Conservation (phyloP, 2,113 vertebrate genomes). For the Heterotilapia buettikoferi region DNA sequence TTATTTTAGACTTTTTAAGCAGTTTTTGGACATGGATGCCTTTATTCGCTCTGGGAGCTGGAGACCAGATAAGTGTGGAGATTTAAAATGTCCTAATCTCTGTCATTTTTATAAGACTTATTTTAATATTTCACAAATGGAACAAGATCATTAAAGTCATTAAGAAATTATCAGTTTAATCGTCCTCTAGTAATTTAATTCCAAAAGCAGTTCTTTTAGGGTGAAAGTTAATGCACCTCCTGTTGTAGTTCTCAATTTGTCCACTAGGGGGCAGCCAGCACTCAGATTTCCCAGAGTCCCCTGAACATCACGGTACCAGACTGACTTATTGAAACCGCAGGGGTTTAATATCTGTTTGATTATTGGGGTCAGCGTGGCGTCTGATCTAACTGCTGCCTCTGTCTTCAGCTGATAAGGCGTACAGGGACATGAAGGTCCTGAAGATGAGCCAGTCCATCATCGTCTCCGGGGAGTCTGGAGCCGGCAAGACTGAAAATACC, state of each 20-base stretch:
- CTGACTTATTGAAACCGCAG: not conserved
- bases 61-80: not conserved
- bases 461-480: constrained; percentile 95
- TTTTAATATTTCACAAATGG: not conserved
- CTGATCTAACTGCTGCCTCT: not conserved
- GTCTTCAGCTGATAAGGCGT: constrained; percentile 90
- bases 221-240: not conserved
- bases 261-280: not conserved
- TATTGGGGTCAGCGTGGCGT: not conserved
- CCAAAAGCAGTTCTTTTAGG: not conserved
- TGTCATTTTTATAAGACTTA: not conserved
- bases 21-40: not conserved
- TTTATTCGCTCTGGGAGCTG: not conserved
- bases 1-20: not conserved
- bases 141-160: not conserved
- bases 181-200: not conserved
- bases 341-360: not conserved
- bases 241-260: not conserved
- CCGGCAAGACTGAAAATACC: constrained; percentile 97
- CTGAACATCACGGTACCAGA: not conserved
- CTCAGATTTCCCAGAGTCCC: not conserved
- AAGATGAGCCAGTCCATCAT: constrained; percentile 98
- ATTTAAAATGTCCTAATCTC: not conserved
- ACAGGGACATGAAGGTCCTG: constrained; percentile 96
- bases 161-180: not conserved